Evolutionary conservation across 2,113 vertebrate species (phyloP), one percentile per base, ranked within the genome.

Genomic region (Ochotona curzoniae): DNA sequence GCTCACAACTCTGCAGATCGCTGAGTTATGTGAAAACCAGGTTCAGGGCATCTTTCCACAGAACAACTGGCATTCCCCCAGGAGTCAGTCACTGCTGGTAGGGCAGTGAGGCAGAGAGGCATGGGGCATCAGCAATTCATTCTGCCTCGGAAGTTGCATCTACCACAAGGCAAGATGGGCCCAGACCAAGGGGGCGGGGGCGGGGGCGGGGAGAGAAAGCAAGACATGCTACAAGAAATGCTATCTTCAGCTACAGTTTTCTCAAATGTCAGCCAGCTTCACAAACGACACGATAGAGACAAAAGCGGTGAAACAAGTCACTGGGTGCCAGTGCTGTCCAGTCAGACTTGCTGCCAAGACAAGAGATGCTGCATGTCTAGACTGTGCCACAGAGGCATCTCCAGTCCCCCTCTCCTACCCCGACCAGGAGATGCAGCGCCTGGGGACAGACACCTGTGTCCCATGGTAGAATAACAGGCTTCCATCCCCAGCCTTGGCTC

Each of bases 101-200:
- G 64, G 76, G n/a, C 2, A 47, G n/a, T 25, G 38, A 44, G 38
- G 38, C 38, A 44, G 38, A 44, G 3, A 73, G n/a, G 60, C n/a
- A 5, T 1, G 1, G n/a, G 10, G 44, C 11, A 15, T 10, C 5
- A 15, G 15, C 0, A 0, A 10, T 7, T 0, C 28, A 80, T 3
- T 23, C 69, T 6, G 11, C 64, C 47, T 79, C 73, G 17, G 69
- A 30, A 26, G 10, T 30, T 10, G 12, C 18, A 49, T 73, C 83
- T 9, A 0, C 25, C 4, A 6, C 7, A 21, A 67, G 38, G 86
- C 17, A 2, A 32, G 3, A 44, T 14, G n/a, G 28, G 26, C 64
- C 32, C 66, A 23, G 32, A 63, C 76, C 23, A 38, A 6, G 38
- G 38, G 4, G 38, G 38, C 4, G 38, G 38, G 38, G 38, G 38